Conservation (phyloP, 2,888 invertebrate species). For the Cantharis rustica region DNA sequence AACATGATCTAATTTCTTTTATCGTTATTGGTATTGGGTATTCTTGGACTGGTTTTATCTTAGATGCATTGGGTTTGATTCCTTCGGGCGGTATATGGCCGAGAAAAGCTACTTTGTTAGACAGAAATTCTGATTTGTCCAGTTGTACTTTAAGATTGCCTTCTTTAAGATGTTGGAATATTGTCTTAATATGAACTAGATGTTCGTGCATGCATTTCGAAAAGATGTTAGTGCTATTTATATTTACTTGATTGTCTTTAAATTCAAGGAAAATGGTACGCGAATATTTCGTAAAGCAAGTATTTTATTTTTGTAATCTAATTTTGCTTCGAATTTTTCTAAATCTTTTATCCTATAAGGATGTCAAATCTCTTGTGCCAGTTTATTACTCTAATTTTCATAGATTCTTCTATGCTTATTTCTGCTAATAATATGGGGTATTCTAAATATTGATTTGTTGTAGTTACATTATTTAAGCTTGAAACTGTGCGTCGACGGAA, state of each 20-base stretch:
- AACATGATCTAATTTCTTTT: too few relatives aligned
- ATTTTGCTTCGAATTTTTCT: conserved; percentile 8
- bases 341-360: conserved; percentile 10
- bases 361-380: conserved; percentile 13
- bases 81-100: background rate
- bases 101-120: background rate
- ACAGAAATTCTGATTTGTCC: too few relatives aligned
- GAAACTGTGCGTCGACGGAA: too few relatives aligned
- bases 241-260: background rate
- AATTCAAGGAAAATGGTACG: background rate
- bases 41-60: conserved; percentile 7
- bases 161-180: conserved; percentile 27
- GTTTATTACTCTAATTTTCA: background rate
- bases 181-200: conserved; percentile 13
- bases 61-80: background rate
- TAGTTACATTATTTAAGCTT: too few relatives aligned
- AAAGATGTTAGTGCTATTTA: conserved; percentile 19
- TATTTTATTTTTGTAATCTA: conserved; percentile 10
- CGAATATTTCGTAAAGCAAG: background rate
- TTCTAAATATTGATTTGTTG: too few relatives aligned
- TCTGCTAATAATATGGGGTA: background rate
- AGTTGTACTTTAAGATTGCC: too few relatives aligned
- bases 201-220: conserved; percentile 34
- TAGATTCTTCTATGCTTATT: conserved; percentile 1
- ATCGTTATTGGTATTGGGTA: too few relatives aligned